Percentiles rank a stretch among this genome's conserved stretches.
Evolutionary conservation across 2,888 invertebrate species (phyloP).

Genomic region (Alitta virens): DNA sequence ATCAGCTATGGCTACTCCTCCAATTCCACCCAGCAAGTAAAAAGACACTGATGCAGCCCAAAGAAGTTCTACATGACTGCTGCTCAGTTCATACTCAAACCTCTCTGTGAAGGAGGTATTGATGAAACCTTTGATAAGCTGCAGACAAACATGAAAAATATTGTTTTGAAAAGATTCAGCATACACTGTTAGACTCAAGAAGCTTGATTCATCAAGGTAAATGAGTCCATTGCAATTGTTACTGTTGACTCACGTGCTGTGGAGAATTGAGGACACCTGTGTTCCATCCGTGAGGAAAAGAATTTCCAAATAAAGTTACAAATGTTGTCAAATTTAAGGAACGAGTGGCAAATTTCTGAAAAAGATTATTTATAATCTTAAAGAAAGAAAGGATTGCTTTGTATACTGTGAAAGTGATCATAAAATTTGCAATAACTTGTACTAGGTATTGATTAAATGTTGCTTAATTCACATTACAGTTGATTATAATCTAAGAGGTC

Average conservation of each 20-base stretch:
- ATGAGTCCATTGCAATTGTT: too few species aligned
- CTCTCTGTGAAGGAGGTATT: slow-evolving; percentile 67
- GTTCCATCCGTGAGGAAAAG: slow-evolving; percentile 79
- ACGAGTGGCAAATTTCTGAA: slow-evolving; percentile 69
- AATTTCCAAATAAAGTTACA: slow-evolving; percentile 74
- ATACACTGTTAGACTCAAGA: too few species aligned
- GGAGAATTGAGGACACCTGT: slow-evolving; percentile 85
- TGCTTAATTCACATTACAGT: too few species aligned
- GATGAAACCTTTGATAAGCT: slow-evolving; percentile 68
- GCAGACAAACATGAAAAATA: too few species aligned
- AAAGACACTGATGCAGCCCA: slow-evolving; percentile 33
- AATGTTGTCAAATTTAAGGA: slow-evolving; percentile 68
- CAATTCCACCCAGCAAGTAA: slow-evolving; percentile 32
- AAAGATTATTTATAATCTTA: too few species aligned
- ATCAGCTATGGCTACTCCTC: slow-evolving; percentile 33
- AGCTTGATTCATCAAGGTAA: too few species aligned
- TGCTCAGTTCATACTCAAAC: slow-evolving; percentile 59
- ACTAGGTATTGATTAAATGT: too few species aligned
- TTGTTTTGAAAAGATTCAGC: too few species aligned
- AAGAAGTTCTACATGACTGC: slow-evolving; percentile 23
- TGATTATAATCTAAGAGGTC: too few species aligned
- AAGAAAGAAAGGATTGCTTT: too few species aligned
- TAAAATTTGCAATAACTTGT: too few species aligned
- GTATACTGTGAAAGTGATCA: too few species aligned
- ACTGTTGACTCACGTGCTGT: slow-evolving; percentile 67